A percentile compares a stretch with the other conserved stretches of the same genome.
These are phyloP conservation scores for Drosophila picticornis DNA, from an alignment of 2,888 invertebrate genomes.

Conservation along the genomic window DNA sequence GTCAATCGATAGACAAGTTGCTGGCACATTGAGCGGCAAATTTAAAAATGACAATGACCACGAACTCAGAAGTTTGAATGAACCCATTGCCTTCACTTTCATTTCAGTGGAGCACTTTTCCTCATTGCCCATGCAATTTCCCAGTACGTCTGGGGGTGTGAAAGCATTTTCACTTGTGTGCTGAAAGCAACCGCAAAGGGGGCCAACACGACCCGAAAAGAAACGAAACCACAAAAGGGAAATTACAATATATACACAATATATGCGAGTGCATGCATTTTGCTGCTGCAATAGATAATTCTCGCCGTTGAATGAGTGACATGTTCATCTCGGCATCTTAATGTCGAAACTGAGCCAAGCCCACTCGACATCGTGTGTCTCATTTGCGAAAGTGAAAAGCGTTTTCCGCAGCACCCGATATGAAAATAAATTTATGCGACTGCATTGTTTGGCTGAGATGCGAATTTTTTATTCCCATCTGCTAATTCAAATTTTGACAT, in stretches of 20 bases:
- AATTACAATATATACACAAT: slow-evolving; percentile 11
- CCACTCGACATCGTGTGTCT: slow-evolving; percentile 24
- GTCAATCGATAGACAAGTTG: background rate
- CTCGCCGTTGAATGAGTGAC: slow-evolving; percentile 36
- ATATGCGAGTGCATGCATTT: background rate
- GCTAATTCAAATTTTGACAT: slow-evolving; percentile 80
- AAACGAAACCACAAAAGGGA: slow-evolving; percentile 63
- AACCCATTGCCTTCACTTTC: slow-evolving; percentile 27
- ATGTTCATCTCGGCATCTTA: slow-evolving; percentile 44
- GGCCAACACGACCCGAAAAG: slow-evolving; percentile 25
- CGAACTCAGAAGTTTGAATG: background rate
- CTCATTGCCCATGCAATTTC: slow-evolving; percentile 56
- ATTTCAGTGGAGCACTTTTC: slow-evolving; percentile 48
- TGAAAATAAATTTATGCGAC: slow-evolving; percentile 68
- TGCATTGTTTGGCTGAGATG: slow-evolving; percentile 42
- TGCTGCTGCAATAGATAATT: slow-evolving; percentile 43
- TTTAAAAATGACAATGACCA: background rate
- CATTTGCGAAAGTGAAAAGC: slow-evolving; percentile 74
- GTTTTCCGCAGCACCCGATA: slow-evolving; percentile 69
- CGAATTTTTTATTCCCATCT: slow-evolving; percentile 44
- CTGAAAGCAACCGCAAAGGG: slow-evolving; percentile 40
- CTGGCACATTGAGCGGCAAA: background rate
- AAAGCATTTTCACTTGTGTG: slow-evolving; percentile 52
- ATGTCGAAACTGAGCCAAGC: slow-evolving; percentile 34
- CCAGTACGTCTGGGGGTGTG: slow-evolving; percentile 42